Evolutionary conservation across 2,797 vertebrate genomes (phyloP).

Genomic region (Xenopus petersii): DNA sequence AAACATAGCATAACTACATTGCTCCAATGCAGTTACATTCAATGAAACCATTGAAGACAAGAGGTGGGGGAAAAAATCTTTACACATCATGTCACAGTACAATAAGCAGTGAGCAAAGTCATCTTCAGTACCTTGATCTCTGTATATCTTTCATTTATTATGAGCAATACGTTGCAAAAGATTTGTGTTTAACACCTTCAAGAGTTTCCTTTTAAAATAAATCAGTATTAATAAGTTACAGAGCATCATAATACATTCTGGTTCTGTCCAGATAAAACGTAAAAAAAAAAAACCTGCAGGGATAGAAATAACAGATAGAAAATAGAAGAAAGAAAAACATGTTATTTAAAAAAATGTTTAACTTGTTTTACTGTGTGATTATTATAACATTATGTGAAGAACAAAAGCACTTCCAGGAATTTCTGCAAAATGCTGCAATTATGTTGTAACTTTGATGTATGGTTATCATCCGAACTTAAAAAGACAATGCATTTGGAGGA

Average conservation of each 20-base stretch:
- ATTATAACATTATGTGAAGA: conserved; percentile 46
- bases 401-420: conserved; percentile 47
- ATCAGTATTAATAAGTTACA: no score
- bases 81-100: no score
- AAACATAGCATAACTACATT: no score
- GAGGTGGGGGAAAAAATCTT: no score
- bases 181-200: no score
- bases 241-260: not conserved
- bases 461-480: conserved; percentile 48
- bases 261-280: conserved; percentile 26
- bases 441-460: conserved; percentile 49
- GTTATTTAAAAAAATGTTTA: conserved; percentile 43
- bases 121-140: no score
- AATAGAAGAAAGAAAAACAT: conserved; percentile 32
- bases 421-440: conserved; percentile 45
- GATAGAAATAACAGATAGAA: conserved; percentile 32
- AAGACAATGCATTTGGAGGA: conserved; percentile 49
- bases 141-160: no score
- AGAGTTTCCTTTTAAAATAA: no score
- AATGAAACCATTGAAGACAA: no score
- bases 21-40: no score
- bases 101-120: no score
- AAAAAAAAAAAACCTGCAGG: conserved; percentile 26
- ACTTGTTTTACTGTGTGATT: conserved; percentile 38
- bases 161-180: no score